These are phyloP conservation scores for Dolichomitus sp. DNA, from an alignment of 2,888 invertebrate species.

Conservation along the genomic window DNA sequence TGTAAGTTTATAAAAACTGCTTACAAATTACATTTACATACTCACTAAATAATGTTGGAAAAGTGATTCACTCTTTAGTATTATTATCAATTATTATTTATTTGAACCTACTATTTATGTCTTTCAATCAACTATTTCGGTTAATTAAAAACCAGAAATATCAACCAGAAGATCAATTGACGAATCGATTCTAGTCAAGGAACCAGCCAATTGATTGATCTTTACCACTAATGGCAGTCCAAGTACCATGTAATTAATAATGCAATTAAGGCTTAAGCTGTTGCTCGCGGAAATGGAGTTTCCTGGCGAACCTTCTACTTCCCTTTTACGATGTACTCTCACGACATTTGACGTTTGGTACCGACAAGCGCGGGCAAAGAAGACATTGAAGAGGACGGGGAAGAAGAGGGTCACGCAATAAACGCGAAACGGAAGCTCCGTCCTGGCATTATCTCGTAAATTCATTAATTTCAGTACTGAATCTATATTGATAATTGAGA, in stretches of 20 bases:
- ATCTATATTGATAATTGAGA: constrained; percentile 16
- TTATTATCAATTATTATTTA: no score
- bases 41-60: no score
- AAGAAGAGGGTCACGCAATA: constrained; percentile 59
- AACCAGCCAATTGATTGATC: not conserved
- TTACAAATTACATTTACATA: no score
- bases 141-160: not conserved
- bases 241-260: constrained; percentile 37
- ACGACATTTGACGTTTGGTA: constrained; percentile 31
- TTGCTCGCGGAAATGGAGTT: constrained; percentile 25
- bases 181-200: not conserved
- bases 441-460: constrained; percentile 58
- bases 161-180: no score
- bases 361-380: constrained; percentile 19
- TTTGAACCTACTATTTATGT: not conserved
- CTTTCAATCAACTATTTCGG: not conserved
- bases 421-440: constrained; percentile 55
- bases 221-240: constrained; percentile 3
- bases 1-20: no score
- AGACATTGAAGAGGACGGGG: constrained; percentile 23
- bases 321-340: constrained; percentile 31
- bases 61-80: no score
- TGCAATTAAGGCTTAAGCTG: constrained; percentile 29
- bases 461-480: constrained; percentile 20
- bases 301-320: constrained; percentile 30